Percentiles rank a stretch among this genome's conserved stretches.
Conservation (phyloP, 2,797 vertebrate genomes). For the Nothura maculosa region DNA sequence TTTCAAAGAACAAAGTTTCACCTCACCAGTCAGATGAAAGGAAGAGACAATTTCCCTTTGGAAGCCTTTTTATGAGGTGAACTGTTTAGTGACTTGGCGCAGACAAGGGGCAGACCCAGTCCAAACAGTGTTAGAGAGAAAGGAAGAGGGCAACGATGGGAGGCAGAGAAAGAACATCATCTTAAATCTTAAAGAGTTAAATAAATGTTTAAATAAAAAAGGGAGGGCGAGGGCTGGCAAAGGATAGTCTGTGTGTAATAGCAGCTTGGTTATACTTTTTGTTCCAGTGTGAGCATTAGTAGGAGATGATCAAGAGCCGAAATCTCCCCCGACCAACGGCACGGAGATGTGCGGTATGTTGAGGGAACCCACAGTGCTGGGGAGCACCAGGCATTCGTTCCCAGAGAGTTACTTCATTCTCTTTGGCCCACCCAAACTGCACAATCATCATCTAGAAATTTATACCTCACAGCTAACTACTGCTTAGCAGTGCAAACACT, state of each 20-base stretch:
- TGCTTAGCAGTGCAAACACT: constrained; percentile 34
- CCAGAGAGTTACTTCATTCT: constrained; percentile 41
- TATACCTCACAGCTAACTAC: constrained; percentile 54
- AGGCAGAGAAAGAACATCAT: neutral
- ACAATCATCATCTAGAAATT: constrained; percentile 53
- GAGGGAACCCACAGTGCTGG: constrained; percentile 35
- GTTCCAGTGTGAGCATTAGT: neutral
- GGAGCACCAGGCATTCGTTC: constrained; percentile 27
- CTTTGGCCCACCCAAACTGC: constrained; percentile 34
- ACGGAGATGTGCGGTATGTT: constrained; percentile 27
- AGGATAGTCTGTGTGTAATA: neutral
- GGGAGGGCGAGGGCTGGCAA: neutral
- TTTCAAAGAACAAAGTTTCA: neutral
- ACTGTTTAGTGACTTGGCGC: neutral
- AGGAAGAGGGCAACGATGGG: constrained; percentile 1
- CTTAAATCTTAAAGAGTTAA: too few relatives aligned
- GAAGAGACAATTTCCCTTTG: constrained; percentile 9
- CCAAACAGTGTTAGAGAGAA: neutral
- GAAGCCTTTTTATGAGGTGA: neutral
- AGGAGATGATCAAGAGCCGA: constrained; percentile 34
- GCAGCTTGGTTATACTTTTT: neutral
- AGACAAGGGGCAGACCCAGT: constrained; percentile 14
- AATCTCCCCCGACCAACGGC: neutral
- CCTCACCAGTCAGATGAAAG: neutral
- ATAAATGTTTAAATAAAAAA: neutral